Conservation (phyloP, 1,140 invertebrate species). For the Maniola jurtina region DNA sequence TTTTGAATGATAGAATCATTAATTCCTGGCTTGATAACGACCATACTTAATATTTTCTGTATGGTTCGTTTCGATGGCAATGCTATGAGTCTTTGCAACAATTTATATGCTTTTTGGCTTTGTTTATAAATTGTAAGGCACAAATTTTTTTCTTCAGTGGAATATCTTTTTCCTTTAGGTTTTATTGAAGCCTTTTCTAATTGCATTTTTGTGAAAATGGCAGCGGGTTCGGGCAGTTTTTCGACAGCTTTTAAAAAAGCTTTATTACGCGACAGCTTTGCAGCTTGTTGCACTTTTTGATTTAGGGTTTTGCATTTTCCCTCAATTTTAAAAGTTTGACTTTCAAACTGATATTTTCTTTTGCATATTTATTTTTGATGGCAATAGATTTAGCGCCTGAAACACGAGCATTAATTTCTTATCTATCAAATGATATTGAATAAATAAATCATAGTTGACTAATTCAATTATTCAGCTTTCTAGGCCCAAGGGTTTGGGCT, state of each 20-base stretch:
- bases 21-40: conserved; percentile 25
- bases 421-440: too few species aligned
- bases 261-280: conserved; percentile 20
- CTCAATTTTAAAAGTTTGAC: conserved; percentile 15
- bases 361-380: conserved; percentile 12
- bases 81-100: conserved; percentile 32
- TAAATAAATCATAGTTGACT: too few species aligned
- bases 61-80: conserved; percentile 35
- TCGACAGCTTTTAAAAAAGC: conserved; percentile 21
- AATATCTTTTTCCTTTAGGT: conserved; percentile 54
- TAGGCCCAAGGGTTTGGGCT: too few species aligned
- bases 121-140: conserved; percentile 26
- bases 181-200: conserved; percentile 16
- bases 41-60: conserved; percentile 20
- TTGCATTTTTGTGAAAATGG: conserved; percentile 22
- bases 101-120: conserved; percentile 29
- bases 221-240: conserved; percentile 20
- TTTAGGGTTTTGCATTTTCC: not conserved
- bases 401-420: not conserved
- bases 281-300: not conserved
- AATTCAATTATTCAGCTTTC: too few species aligned
- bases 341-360: conserved; percentile 16
- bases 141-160: conserved; percentile 37
- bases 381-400: conserved; percentile 9
- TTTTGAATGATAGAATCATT: conserved; percentile 22